Evolutionary conservation across 23 tunicate species (phyloP).

Genomic region (Trididemnum nubilum): DNA sequence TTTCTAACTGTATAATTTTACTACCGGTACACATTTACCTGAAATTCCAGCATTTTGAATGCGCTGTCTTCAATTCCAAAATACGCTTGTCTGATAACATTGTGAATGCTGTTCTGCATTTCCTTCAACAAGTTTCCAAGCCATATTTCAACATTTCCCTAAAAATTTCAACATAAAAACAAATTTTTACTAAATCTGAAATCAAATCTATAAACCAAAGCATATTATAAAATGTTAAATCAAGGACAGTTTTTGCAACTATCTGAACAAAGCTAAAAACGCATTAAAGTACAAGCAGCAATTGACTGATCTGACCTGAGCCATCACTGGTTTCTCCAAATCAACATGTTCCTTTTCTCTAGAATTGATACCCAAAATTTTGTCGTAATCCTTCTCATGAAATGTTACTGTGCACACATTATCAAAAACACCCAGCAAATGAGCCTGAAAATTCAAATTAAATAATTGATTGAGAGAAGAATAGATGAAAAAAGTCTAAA

Average conservation of each 20-base stretch:
- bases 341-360: slow-evolving; percentile 94
- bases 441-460: slow-evolving; percentile 61
- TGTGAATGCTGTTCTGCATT: slow-evolving; percentile 83
- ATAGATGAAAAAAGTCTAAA: not conserved
- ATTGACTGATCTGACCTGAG: too few relatives aligned
- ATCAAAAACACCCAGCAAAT: slow-evolving; percentile 88
- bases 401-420: slow-evolving; percentile 81
- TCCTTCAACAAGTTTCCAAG: slow-evolving; percentile 71
- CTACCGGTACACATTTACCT: too few relatives aligned
- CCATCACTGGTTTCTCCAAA: slow-evolving; percentile 73
- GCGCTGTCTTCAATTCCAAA: slow-evolving; percentile 82
- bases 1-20: too few relatives aligned
- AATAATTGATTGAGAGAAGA: too few relatives aligned
- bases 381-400: slow-evolving; percentile 89
- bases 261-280: too few relatives aligned
- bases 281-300: too few relatives aligned
- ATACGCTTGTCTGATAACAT: slow-evolving; percentile 84
- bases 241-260: too few relatives aligned
- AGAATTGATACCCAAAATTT: slow-evolving; percentile 74
- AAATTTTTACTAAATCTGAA: too few relatives aligned
- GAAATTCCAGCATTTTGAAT: slow-evolving; percentile 90
- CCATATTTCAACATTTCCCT: slow-evolving; percentile 99
- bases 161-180: not conserved
- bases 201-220: too few relatives aligned
- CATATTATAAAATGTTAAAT: too few relatives aligned